A percentile compares a stretch with the other conserved stretches of the same genome.
phyloP scores from a whole-genome alignment of 2,113 vertebrate genomes.

The Kryptolebias marmoratus region DNA sequence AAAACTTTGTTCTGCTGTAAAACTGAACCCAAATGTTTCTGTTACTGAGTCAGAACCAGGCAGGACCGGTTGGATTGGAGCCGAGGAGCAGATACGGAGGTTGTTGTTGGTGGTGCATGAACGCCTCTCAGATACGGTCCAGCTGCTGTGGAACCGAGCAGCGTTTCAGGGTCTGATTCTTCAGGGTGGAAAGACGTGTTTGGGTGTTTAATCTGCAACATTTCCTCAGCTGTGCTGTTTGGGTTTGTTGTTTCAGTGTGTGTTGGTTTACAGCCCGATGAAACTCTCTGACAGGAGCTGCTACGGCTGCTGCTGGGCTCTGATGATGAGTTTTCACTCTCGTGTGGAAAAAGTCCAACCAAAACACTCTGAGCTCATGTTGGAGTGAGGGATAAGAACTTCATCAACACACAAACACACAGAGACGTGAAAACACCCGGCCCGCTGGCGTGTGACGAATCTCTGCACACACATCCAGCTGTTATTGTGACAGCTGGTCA shows the following conservation, averaged over 20 bases:
- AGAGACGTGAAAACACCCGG: constrained; percentile 19
- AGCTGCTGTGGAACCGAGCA: not conserved
- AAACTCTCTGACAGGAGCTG: not conserved
- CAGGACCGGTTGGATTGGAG: not conserved
- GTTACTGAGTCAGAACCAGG: accelerated
- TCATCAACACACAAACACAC: constrained; percentile 8
- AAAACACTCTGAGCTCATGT: constrained; percentile 58
- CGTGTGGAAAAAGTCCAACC: constrained; percentile 53
- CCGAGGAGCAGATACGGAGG: not conserved
- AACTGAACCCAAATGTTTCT: no score
- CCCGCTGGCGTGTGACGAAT: constrained; percentile 11
- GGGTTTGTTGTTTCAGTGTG: constrained; percentile 28
- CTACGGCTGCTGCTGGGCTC: constrained; percentile 32
- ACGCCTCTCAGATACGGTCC: not conserved
- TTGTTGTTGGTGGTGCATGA: not conserved
- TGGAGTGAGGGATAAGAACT: constrained; percentile 15
- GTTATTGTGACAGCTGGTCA: constrained; percentile 50
- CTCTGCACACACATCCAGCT: constrained; percentile 8
- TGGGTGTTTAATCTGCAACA: not conserved
- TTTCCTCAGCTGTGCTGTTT: not conserved
- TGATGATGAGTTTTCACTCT: constrained; percentile 22
- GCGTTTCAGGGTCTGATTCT: not conserved
- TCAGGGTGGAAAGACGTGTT: not conserved
- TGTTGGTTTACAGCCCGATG: constrained; percentile 20
- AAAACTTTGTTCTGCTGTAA: no score